Conservation (phyloP, 2,113 vertebrate genomes). For the Hippopotamus amphibius region DNA sequence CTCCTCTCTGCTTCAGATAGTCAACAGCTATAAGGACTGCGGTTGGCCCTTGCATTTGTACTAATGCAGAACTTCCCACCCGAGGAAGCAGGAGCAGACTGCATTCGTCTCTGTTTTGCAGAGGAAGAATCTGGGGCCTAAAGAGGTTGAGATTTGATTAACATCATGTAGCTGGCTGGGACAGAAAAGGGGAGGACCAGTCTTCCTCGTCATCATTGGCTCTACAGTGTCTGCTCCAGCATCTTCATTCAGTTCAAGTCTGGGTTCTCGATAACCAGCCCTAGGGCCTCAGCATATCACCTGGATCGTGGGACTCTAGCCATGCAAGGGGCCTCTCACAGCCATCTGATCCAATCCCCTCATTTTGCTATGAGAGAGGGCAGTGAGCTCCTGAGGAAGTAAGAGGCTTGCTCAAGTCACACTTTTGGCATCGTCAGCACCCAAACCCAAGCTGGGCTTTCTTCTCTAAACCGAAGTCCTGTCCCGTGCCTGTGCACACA, state of each 20-base stretch:
- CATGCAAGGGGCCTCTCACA: rapidly evolving
- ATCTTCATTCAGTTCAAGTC: background rate
- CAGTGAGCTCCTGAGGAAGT: background rate
- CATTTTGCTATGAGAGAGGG: background rate
- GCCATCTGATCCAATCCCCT: no score
- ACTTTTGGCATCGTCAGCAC: background rate
- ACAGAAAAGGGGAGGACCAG: background rate
- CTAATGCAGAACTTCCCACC: background rate
- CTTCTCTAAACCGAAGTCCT: no score
- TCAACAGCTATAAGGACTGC: background rate
- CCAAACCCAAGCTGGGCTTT: background rate
- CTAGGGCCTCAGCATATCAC: background rate
- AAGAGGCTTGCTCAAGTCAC: background rate
- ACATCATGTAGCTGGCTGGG: background rate
- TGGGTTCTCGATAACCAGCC: background rate
- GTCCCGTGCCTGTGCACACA: background rate
- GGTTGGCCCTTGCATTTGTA: background rate
- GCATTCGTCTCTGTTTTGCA: background rate
- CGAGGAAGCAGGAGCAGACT: background rate
- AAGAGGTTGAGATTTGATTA: background rate
- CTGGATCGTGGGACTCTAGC: background rate
- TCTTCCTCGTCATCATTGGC: background rate
- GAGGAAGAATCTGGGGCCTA: background rate
- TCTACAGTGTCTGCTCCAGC: background rate
- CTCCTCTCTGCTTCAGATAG: background rate